Evolutionary conservation across 1,140 invertebrate genomes (phyloP), one percentile per base, ranked within the genome.

Genomic region (Anoplolepis gracilipes): DNA sequence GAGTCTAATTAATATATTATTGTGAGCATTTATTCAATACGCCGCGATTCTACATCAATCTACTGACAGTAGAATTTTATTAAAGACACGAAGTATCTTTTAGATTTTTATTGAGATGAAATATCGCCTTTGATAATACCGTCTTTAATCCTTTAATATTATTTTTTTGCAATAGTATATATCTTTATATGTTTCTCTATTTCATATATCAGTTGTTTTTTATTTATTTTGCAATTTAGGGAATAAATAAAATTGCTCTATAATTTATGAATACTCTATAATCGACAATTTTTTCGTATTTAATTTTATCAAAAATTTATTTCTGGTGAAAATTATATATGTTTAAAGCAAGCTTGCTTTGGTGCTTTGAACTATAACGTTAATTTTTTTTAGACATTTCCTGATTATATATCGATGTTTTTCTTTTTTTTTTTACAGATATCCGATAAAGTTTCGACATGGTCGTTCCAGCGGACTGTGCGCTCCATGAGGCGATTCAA

Each of bases 401-500:
- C 19, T 28, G 30, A 57, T 77, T 69, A 19, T 8, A 49, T 19
- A 25, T 36, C 10, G 11, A 30, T 39, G 7, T 65, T 61, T 75
- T 67, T 16, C 42, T 65, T 53, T 16, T 11, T 22, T 67, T 16
- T 70, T 64, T 88, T 89, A 8, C 25, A 90, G 88, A 64, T 2
- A 84, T 59, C 30, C 7, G 10, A 59, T 33, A 65, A 8, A 6
- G 1, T n/a, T 1, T 46, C 75, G 61, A 92, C 85, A 94, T 93
- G 92, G 90, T 92, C 65, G 91, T 93, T 25, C 93, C 93, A 6
- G 76, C 90, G 8, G 93, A 94, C 46, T 91, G 90, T 75, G 88
- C 90, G 22, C 90, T 94, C 11, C 90, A 93, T 19, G 93, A 94
- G 42, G 92, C 93, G 10, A 94, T 94, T 84, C 93, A 94, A 86